A percentile compares a stretch with the other conserved stretches of the same genome.
Conservation (phyloP, 2,797 vertebrate genomes). For the Eulemur coronatus region DNA sequence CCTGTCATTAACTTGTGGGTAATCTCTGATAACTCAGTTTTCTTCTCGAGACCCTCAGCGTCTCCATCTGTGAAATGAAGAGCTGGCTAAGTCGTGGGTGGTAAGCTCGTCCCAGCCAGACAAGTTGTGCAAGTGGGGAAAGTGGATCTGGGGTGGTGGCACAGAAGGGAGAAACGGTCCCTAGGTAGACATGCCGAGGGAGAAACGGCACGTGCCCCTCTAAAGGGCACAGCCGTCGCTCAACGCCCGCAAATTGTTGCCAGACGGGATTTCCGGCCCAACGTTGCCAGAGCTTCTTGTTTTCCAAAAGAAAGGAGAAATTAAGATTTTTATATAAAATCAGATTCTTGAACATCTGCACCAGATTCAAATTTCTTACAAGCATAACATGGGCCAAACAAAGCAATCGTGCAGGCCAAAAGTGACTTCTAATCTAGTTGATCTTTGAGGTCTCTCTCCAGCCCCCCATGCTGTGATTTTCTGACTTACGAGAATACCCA, state of each 20-base stretch:
- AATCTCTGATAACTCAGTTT: accelerated
- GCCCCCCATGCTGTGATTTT: background rate
- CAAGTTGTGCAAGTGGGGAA: accelerated
- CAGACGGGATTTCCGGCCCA: background rate
- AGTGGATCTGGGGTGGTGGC: accelerated
- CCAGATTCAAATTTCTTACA: background rate
- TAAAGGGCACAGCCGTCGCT: background rate
- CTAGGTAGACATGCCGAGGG: background rate
- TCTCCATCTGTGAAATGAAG: background rate
- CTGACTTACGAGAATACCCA: accelerated
- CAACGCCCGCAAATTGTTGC: background rate
- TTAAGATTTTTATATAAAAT: slow-evolving; percentile 18
- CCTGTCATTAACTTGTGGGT: background rate
- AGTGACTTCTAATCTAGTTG: background rate
- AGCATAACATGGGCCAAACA: background rate
- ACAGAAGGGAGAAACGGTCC: accelerated
- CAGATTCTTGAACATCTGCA: background rate
- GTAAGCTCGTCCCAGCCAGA: background rate
- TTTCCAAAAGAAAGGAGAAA: slow-evolving; percentile 9
- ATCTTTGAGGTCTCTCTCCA: background rate
- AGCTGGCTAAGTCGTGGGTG: background rate
- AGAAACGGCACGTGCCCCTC: background rate
- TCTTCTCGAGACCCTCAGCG: background rate
- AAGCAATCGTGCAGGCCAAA: background rate
- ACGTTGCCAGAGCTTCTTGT: background rate